Evolutionary conservation across 2,113 vertebrate genomes (phyloP).

Genomic region (Syngnathus typhle): DNA sequence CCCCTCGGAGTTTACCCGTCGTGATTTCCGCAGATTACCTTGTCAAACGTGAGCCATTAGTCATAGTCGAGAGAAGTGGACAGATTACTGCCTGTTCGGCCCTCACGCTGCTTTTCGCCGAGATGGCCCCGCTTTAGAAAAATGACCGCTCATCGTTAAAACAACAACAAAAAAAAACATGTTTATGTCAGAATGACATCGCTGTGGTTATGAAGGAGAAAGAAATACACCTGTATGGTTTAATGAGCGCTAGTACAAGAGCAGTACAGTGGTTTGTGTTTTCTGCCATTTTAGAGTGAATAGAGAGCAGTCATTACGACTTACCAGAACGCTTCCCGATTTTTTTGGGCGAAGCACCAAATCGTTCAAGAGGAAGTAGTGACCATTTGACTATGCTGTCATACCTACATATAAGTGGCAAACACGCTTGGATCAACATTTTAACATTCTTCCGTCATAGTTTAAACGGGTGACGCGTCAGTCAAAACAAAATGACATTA

Average conservation of each 20-base stretch:
- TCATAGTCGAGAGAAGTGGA: slow-evolving; percentile 50
- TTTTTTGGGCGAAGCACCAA: not conserved
- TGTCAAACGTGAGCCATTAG: slow-evolving; percentile 61
- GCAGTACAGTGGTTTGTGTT: not conserved
- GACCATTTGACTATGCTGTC: too few species aligned
- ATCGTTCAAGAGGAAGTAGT: not conserved
- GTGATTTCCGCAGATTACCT: slow-evolving; percentile 63
- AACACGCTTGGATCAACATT: too few species aligned
- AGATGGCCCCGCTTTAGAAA: not conserved
- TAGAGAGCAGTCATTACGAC: not conserved
- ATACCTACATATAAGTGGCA: too few species aligned
- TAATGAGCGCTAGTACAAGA: not conserved
- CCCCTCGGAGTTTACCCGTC: slow-evolving; percentile 24
- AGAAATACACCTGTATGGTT: not conserved
- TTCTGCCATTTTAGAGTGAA: not conserved
- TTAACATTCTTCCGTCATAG: not conserved
- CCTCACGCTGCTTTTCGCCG: not conserved
- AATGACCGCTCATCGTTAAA: not conserved
- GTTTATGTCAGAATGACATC: not conserved
- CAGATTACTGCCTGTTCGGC: slow-evolving; percentile 47
- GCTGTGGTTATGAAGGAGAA: not conserved
- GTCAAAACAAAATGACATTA: too few species aligned
- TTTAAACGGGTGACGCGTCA: too few species aligned
- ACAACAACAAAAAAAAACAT: not conserved
- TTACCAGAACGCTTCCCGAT: too few species aligned